Evolutionary conservation across 2,888 invertebrate species (phyloP).

Genomic region (Glomeris marginata): DNA sequence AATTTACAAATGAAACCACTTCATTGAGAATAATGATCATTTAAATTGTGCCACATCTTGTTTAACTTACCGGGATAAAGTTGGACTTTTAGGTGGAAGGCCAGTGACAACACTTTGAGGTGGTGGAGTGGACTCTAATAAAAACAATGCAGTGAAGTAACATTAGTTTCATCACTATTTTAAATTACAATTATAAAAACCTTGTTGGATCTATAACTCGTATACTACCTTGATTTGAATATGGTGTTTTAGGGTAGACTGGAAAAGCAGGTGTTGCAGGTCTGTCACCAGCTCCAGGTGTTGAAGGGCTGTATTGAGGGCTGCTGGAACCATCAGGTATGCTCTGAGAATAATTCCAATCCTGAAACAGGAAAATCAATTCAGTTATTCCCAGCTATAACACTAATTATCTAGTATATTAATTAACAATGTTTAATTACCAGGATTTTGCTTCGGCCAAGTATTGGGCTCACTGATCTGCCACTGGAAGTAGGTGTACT

Average conservation of each 20-base stretch:
- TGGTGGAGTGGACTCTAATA: constrained; percentile 33
- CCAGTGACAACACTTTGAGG: constrained; percentile 33
- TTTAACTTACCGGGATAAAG: constrained; percentile 24
- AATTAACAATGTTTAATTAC: too few species aligned
- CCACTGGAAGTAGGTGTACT: not conserved
- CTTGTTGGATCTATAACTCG: too few species aligned
- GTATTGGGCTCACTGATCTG: not conserved
- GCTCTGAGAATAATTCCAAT: too few species aligned
- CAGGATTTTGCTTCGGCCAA: too few species aligned
- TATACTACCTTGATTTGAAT: constrained; percentile 47
- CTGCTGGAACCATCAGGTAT: constrained; percentile 11
- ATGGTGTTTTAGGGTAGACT: constrained; percentile 75
- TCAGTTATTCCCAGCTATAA: too few species aligned
- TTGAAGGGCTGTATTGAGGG: constrained; percentile 17
- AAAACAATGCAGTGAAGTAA: too few species aligned
- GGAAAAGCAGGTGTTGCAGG: constrained; percentile 90
- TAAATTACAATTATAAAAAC: not conserved
- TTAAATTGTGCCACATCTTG: not conserved
- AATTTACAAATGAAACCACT: constrained; percentile 6
- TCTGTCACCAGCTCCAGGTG: constrained; percentile 18
- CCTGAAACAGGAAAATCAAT: too few species aligned
- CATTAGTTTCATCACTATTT: too few species aligned
- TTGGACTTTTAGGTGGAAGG: constrained; percentile 66
- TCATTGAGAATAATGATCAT: not conserved
- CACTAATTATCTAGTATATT: too few species aligned